Percentiles rank a stretch among this genome's conserved stretches.
phyloP scores from a whole-genome alignment of 2,113 vertebrate species.

The Vombatus ursinus region DNA sequence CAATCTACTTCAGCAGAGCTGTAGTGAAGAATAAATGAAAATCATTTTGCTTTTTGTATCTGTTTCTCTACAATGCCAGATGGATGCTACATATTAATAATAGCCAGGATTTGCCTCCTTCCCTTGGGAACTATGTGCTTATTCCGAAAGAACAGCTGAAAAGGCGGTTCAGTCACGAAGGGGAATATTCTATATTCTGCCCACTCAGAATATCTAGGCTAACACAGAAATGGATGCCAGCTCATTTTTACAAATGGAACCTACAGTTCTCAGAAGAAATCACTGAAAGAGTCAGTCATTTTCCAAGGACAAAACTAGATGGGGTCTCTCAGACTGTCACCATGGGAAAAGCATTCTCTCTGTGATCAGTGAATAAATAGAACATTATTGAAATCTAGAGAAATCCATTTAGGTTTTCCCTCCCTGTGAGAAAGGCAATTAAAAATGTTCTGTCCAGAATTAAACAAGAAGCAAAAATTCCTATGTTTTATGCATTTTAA shows the following conservation, averaged over 20 bases:
- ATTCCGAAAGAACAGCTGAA: constrained; percentile 40
- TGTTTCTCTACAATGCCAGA: constrained; percentile 42
- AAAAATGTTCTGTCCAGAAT: constrained; percentile 3
- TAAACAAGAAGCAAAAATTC: constrained; percentile 24
- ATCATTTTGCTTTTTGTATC: constrained; percentile 45
- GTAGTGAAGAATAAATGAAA: constrained; percentile 46
- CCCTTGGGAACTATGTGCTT: constrained; percentile 36
- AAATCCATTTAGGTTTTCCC: neutral
- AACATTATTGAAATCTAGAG: constrained; percentile 18
- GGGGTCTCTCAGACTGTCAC: constrained; percentile 15
- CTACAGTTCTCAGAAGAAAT: constrained; percentile 67
- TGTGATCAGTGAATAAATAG: neutral
- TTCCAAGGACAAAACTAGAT: constrained; percentile 38
- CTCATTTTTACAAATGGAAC: constrained; percentile 45
- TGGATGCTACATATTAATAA: constrained; percentile 42
- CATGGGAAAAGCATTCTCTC: neutral
- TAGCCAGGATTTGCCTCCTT: constrained; percentile 27
- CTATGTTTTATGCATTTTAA: neutral
- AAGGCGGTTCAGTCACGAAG: constrained; percentile 41
- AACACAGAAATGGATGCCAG: constrained; percentile 40
- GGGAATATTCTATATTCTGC: constrained; percentile 17
- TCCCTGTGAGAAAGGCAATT: neutral
- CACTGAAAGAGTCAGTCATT: constrained; percentile 5
- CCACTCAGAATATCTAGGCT: constrained; percentile 44
- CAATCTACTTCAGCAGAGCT: constrained; percentile 65